Percentiles rank a stretch among this genome's conserved stretches.
These are phyloP conservation scores for Ceratotherium simum DNA, from an alignment of 2,113 vertebrate species.

Conservation along the genomic window DNA sequence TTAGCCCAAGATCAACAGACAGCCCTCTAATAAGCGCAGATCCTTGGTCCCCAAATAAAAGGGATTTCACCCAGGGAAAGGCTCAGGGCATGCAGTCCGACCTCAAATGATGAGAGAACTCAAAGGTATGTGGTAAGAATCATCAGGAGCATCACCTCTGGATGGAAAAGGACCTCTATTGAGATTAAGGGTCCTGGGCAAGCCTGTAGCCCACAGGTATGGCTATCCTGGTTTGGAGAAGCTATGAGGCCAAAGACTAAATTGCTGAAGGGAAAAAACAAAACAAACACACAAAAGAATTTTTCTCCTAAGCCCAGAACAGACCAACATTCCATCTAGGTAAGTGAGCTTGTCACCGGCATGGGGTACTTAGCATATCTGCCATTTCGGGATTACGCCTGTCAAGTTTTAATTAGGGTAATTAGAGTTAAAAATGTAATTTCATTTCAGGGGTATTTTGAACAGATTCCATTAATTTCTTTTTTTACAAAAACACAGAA, in stretches of 20 bases:
- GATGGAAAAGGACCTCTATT: not conserved
- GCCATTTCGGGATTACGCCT: conserved; percentile 70
- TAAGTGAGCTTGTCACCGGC: conserved; percentile 71
- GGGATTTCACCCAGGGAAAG: conserved; percentile 51
- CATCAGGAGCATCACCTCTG: not conserved
- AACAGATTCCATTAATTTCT: conserved; percentile 75
- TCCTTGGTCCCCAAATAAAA: not conserved
- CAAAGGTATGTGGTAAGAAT: not conserved
- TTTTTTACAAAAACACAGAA: conserved; percentile 63
- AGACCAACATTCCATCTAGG: conserved; percentile 70
- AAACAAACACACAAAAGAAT: conserved; percentile 23
- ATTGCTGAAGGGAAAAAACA: not conserved
- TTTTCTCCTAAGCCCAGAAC: conserved; percentile 64
- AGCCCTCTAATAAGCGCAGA: conserved; percentile 40
- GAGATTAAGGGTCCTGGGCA: not conserved
- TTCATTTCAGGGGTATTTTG: conserved; percentile 76
- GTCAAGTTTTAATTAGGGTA: conserved; percentile 81
- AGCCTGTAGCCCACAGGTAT: not conserved
- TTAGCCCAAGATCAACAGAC: conserved; percentile 24
- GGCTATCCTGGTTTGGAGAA: not conserved
- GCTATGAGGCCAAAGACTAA: conserved; percentile 60
- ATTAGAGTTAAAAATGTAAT: conserved; percentile 83
- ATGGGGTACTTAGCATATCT: conserved; percentile 76
- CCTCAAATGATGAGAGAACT: conserved; percentile 3
- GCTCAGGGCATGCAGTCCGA: not conserved